Base-by-base conservation (phyloP, 2,797 vertebrate species). In the Hippoglossus hippoglossus region DNA sequence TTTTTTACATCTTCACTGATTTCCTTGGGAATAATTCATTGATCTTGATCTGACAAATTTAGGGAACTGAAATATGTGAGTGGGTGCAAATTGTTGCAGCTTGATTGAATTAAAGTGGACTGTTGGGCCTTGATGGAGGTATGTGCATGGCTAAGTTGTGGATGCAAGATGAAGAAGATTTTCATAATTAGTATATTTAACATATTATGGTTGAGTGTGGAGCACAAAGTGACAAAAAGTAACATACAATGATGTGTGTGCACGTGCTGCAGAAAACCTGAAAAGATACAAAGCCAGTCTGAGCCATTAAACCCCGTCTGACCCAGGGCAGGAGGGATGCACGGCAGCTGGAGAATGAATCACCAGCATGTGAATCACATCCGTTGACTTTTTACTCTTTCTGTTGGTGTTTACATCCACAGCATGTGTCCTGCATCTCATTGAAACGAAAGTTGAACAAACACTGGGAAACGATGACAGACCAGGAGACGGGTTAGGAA, bases 341-440 rank as follows among this genome's bases (percentile, higher is more conserved):
- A 0, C 74, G 67, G 81, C 87, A 90, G 88, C 88, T 88, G 83
- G 82, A 79, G 75, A 80, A 73, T 86, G 76, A 89, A 80, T 91
- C 86, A 81, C 58, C 72, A 1, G 25, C 79, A 66, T 56, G 73
- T 87, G 89, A 89, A 86, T 83, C 88, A 86, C 82, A 83, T 91
- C 85, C 80, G 66, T 61, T 80, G 73, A 75, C 73, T 77, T 82
- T 46, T 78, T 74, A 83, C 73, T 62, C 66, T 79, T 79, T 91
- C 77, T 78, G 75, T 82, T 50, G 75, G 73, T 86, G 90, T 89
- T 91, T 92, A 93, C 82, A 77, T 78, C 81, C 79, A 61, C 86
- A 81, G 87, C 83, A 85, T 87, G 88, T 86, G 84, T 90, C 84
- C 71, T 62, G 61, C 67, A 63, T 86, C 77, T 79, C 75, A 62